Evolutionary conservation across 2,797 vertebrate species (phyloP).

Genomic region (Philypnodon macrostomus): DNA sequence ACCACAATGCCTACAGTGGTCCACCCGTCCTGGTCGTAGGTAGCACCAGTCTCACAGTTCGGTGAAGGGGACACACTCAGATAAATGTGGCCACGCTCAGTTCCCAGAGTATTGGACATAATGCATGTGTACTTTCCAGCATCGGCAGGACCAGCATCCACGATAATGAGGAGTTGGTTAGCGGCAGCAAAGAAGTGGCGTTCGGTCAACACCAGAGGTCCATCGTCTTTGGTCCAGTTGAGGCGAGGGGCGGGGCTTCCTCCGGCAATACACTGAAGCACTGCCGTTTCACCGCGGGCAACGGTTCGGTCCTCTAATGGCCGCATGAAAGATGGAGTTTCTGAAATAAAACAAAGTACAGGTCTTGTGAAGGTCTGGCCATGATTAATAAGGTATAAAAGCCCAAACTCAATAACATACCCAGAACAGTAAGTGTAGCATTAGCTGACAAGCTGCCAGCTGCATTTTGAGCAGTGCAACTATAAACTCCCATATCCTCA

Average conservation of each 20-base stretch:
- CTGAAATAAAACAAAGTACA: conserved; percentile 76
- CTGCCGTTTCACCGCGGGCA: conserved; percentile 92
- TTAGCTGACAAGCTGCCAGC: conserved; percentile 94
- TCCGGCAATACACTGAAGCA: conserved; percentile 94
- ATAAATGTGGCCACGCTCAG: conserved; percentile 88
- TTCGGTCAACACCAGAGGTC: conserved; percentile 87
- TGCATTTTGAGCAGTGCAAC: conserved; percentile 94
- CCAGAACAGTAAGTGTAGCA: conserved; percentile 90
- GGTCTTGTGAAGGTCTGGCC: too few species aligned
- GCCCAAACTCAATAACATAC: conserved; percentile 79
- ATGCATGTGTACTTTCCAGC: conserved; percentile 94
- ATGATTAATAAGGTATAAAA: too few species aligned
- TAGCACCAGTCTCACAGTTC: conserved; percentile 84
- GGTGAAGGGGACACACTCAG: conserved; percentile 87
- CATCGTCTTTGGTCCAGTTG: conserved; percentile 98
- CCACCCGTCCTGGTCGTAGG: conserved; percentile 86
- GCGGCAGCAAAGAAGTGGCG: conserved; percentile 96
- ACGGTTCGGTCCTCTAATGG: conserved; percentile 88
- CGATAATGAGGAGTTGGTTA: conserved; percentile 95
- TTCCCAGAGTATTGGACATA: conserved; percentile 96
- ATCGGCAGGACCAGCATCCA: conserved; percentile 87
- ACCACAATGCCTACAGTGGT: conserved; percentile 95
- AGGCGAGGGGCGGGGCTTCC: conserved; percentile 91
- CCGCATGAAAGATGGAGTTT: conserved; percentile 92
- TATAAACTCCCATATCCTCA: conserved; percentile 93